These are phyloP conservation scores for Palythoa grandiflora DNA, from an alignment of 92 coral and sea anemone species.

Conservation along the genomic window DNA sequence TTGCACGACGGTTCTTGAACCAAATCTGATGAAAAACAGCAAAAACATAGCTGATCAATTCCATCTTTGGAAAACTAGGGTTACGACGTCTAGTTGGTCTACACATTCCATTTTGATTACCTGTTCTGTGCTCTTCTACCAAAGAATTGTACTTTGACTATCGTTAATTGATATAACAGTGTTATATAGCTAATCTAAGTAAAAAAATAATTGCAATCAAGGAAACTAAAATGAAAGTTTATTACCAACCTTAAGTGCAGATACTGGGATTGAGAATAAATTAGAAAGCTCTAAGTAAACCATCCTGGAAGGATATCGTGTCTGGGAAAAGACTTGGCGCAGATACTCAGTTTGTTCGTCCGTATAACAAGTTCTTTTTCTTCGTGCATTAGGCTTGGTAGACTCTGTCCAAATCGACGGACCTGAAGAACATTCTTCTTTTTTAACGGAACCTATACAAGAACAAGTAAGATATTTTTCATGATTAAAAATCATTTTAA, in stretches of 20 bases:
- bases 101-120: no score
- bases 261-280: background rate
- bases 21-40: background rate
- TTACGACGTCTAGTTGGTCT: no score
- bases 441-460: background rate
- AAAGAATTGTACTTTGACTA: no score
- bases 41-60: background rate
- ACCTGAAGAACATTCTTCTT: background rate
- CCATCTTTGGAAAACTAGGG: background rate
- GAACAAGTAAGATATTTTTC: background rate
- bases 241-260: conserved; percentile 10
- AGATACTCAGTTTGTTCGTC: background rate
- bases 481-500: background rate
- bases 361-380: background rate
- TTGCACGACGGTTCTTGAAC: background rate
- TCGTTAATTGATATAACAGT: no score
- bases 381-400: background rate
- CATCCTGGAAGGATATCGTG: background rate
- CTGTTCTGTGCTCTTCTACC: no score
- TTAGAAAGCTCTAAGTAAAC: background rate
- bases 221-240: background rate
- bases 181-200: background rate
- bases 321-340: background rate
- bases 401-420: background rate
- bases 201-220: background rate